These are phyloP conservation scores for Petaurus breviceps DNA, from an alignment of 2,113 vertebrate species.

Conservation along the genomic window DNA sequence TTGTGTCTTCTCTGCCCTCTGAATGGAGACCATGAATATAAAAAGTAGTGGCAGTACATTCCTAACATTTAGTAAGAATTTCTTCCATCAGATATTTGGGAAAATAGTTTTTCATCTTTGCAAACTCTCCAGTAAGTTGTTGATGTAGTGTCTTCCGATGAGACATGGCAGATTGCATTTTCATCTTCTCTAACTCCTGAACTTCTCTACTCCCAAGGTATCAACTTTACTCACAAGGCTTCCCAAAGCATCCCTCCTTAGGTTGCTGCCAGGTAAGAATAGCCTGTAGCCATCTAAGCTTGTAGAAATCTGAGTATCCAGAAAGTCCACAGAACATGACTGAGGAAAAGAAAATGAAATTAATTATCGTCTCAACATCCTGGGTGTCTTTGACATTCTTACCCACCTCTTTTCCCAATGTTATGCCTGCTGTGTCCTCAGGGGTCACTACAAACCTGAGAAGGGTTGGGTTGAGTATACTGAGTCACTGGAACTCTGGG, in stretches of 20 bases:
- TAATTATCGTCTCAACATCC: not conserved
- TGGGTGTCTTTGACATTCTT: not conserved
- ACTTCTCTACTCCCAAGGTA: accelerated
- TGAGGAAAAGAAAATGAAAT: constrained; percentile 68
- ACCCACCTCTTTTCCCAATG: not conserved
- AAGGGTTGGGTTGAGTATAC: not conserved
- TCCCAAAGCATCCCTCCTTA: constrained; percentile 87
- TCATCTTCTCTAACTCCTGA: accelerated
- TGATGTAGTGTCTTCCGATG: not conserved
- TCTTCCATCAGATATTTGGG: not conserved
- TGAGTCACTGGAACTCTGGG: not conserved
- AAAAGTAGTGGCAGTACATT: not conserved
- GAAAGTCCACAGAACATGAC: constrained; percentile 89
- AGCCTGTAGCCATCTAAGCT: constrained; percentile 86
- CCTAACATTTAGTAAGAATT: not conserved
- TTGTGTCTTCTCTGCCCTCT: not conserved
- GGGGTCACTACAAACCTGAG: not conserved
- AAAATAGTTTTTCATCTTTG: not conserved
- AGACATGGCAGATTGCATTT: not conserved
- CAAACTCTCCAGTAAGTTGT: not conserved
- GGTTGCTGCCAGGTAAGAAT: constrained; percentile 87
- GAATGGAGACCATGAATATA: not conserved
- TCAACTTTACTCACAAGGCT: constrained; percentile 82
- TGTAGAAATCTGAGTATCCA: constrained; percentile 90
- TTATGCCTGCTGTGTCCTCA: not conserved